Percentiles rank a stretch among this genome's conserved stretches.
These are phyloP conservation scores for Cerastis leucographa DNA, from an alignment of 2,888 invertebrate species.

Conservation along the genomic window DNA sequence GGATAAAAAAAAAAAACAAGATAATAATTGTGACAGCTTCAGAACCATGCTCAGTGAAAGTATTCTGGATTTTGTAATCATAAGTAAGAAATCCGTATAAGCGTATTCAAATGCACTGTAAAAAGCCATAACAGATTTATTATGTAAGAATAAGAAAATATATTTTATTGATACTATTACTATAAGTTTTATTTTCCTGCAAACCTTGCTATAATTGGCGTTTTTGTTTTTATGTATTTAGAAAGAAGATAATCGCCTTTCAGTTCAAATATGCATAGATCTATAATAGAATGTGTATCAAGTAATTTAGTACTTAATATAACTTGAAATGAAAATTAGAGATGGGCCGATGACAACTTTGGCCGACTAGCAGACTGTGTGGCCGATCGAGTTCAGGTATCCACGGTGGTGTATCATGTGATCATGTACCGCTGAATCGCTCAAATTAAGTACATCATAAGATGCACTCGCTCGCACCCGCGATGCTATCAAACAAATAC, in stretches of 20 bases:
- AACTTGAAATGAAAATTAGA: background rate
- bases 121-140: slow-evolving; percentile 1
- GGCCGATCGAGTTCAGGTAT: no score
- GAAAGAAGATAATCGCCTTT: background rate
- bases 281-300: background rate
- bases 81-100: background rate
- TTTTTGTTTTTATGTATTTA: background rate
- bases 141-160: slow-evolving; percentile 24
- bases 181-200: background rate
- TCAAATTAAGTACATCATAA: no score
- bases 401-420: no score
- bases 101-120: background rate
- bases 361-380: no score
- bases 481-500: no score
- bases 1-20: no score
- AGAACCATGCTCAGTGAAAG: background rate
- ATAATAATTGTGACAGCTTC: background rate
- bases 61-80: slow-evolving; percentile 7
- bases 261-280: background rate
- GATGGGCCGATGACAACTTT: no score
- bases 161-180: slow-evolving; percentile 25
- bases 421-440: no score
- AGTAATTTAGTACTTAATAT: background rate
- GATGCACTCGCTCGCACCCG: no score
- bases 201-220: background rate